Evolutionary conservation across 2,113 vertebrate genomes (phyloP).

Genomic region (Tichodroma muraria): DNA sequence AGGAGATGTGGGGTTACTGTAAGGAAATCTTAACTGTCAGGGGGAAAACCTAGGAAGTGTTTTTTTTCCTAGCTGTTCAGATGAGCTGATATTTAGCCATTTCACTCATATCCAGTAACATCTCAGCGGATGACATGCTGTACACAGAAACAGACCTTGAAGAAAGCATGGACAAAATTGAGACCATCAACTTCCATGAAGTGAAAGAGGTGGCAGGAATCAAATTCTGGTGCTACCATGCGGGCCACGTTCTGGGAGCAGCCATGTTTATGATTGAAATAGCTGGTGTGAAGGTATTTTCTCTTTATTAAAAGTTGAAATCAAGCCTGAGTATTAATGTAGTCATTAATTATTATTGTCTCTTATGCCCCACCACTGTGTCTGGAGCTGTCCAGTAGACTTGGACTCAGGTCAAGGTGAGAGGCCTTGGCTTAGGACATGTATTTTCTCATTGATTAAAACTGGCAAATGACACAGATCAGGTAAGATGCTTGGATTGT

Average conservation of each 20-base stretch:
- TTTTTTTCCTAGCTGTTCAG: not conserved
- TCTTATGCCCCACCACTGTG: not conserved
- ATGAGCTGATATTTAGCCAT: not conserved
- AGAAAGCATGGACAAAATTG: constrained; percentile 99
- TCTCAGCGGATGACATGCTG: constrained; percentile 97
- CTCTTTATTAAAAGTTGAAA: not conserved
- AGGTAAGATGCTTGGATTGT: not conserved
- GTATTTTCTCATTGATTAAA: not conserved
- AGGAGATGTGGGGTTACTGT: accelerated
- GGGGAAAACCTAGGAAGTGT: not conserved
- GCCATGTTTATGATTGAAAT: constrained; percentile 99
- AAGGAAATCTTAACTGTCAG: not conserved
- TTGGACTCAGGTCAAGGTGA: not conserved
- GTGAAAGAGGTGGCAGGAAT: constrained; percentile 97
- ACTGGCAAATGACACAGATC: not conserved
- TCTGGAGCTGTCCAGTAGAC: not conserved
- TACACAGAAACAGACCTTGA: constrained; percentile 96
- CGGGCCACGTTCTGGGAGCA: constrained; percentile 92
- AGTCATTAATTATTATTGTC: not conserved
- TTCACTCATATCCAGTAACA: constrained; percentile 79
- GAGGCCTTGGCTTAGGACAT: not conserved
- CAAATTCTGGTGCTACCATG: constrained; percentile 98
- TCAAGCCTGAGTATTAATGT: not conserved
- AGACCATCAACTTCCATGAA: constrained; percentile 98
- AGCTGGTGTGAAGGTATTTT: constrained; percentile 90